These are phyloP conservation scores for Mystacides longicornis DNA, from an alignment of 2,888 invertebrate species.

Conservation along the genomic window DNA sequence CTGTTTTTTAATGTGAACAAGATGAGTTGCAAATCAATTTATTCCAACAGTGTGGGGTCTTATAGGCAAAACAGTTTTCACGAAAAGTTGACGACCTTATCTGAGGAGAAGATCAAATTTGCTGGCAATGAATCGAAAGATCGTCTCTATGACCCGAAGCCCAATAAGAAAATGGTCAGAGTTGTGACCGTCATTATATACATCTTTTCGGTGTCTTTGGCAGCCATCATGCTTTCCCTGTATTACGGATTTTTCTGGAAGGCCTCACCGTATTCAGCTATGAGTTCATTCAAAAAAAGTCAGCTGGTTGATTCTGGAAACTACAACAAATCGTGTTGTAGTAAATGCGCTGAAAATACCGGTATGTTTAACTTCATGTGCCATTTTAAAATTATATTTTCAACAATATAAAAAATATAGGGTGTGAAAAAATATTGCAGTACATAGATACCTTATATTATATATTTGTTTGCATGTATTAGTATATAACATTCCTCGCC, in stretches of 20 bases:
- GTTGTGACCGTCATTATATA: slow-evolving; percentile 91
- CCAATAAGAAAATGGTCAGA: slow-evolving; percentile 80
- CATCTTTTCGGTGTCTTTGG: slow-evolving; percentile 88
- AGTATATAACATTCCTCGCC: no score
- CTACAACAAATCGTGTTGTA: slow-evolving; percentile 20
- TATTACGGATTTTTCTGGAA: slow-evolving; percentile 95
- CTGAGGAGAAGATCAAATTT: slow-evolving; percentile 56
- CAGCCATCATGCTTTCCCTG: slow-evolving; percentile 86
- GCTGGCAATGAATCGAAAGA: slow-evolving; percentile 59
- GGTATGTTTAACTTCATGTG: slow-evolving; percentile 23
- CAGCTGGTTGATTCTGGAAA: slow-evolving; percentile 20
- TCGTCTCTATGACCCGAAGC: slow-evolving; percentile 72
- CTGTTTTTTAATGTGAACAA: slow-evolving; percentile 17
- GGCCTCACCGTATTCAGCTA: slow-evolving; percentile 45
- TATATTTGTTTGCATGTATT: no score
- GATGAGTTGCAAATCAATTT: slow-evolving; percentile 54
- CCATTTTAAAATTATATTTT: no score
- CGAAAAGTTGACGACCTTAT: slow-evolving; percentile 30
- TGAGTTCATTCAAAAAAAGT: slow-evolving; percentile 33
- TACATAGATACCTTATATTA: no score
- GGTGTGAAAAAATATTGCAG: no score
- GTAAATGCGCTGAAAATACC: slow-evolving; percentile 22
- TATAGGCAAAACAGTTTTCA: slow-evolving; percentile 32
- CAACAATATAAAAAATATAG: no score
- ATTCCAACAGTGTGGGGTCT: slow-evolving; percentile 46